Conservation (phyloP, 2,113 vertebrate species). For the Lophura nycthemera region DNA sequence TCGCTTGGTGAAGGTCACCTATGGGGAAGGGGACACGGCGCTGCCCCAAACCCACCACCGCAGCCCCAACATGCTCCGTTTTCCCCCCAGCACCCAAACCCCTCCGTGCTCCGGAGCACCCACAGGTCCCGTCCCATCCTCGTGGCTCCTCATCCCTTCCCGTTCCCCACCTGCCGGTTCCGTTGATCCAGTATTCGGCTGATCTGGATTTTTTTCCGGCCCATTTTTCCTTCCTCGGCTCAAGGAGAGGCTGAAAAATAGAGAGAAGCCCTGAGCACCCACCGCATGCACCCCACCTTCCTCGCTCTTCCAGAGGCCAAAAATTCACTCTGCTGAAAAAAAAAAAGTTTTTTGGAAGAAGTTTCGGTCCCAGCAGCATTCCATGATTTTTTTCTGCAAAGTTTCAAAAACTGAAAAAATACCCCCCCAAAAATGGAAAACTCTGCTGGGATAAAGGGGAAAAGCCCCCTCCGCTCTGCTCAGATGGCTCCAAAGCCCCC, state of each 20-base stretch:
- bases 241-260: neutral
- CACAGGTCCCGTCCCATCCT: accelerated
- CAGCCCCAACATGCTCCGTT: neutral
- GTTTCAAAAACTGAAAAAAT: neutral
- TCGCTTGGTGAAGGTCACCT: slow-evolving; percentile 97
- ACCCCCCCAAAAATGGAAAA: neutral
- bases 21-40: accelerated
- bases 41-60: neutral
- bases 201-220: slow-evolving; percentile 97
- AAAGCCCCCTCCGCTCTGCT: neutral
- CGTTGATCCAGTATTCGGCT: slow-evolving; percentile 94
- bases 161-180: slow-evolving; percentile 86
- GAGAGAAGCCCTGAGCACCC: neutral
- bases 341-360: accelerated
- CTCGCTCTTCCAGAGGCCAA: accelerated
- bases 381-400: neutral
- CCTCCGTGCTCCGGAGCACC: accelerated
- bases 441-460: neutral
- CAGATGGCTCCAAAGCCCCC: accelerated
- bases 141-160: accelerated
- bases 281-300: neutral
- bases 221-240: slow-evolving; percentile 77
- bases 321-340: neutral
- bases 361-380: neutral
- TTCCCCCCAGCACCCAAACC: neutral